Base-by-base conservation (phyloP, 2,888 invertebrate genomes). In the Luperina testacea region DNA sequence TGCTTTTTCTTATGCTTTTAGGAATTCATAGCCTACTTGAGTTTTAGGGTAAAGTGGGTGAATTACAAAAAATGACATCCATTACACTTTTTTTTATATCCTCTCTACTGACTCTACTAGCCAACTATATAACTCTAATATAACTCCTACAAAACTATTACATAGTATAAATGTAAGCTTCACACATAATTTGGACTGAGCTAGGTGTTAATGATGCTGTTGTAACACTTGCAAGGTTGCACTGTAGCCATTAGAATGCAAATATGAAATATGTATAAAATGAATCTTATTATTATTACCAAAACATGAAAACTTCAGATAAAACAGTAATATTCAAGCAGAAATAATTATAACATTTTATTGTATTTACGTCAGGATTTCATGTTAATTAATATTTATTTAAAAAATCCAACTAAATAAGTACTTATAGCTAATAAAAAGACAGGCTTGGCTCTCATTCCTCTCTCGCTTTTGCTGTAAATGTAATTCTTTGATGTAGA, bases 151-250 rank as follows among this genome's bases (percentile, higher is more conserved):
- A 59, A 45, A 63, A 38, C 2, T 61, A 45, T 57, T 15, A 68
- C 24, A 15, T 57, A 8, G 15, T 77, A 67, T 76, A 17, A 24
- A 53, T 68, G 80, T 72, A 27, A 32, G 59, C 74, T 78, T 74
- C 42, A 48, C 63, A 74, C 45, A 61, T 75, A 42, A 75, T 84
- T 84, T 84, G 57, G 57, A 64, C 24, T 65, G 24, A 45, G 63
- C 51, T 72, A 77, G 63, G 81, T 80, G 71, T 76, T 45, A 88
- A 76, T 78, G 64, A 76, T 0, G 42, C 64, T 75, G 61, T 77
- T 77, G 73, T 80, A 78, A 78, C 2, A 17, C 27, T 78, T 76
- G 73, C 83, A 88, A 88, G 79, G 87, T 79, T 86, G 45, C n/a
- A 48, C 32, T 67, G 42, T 76, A 73, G 75, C 51, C 32, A 75